Evolutionary conservation across 2,113 vertebrate genomes (phyloP).

Genomic region (Ctenomys sociabilis): DNA sequence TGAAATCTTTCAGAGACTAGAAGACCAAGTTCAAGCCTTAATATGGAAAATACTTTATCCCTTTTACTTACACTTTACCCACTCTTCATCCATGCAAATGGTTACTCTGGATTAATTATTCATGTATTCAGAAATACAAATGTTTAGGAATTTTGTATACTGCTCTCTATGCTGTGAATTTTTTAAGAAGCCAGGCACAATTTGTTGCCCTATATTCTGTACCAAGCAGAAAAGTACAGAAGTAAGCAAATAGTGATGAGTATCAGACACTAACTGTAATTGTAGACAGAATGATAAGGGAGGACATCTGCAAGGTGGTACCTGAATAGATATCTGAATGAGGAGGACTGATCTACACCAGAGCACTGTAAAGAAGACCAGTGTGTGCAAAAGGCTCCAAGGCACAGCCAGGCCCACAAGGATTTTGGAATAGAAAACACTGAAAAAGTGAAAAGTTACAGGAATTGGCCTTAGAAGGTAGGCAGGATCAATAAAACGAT

Average conservation of each 20-base stretch:
- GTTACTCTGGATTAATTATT: neutral
- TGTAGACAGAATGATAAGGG: neutral
- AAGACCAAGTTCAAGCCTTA: neutral
- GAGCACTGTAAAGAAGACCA: neutral
- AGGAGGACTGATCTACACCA: neutral
- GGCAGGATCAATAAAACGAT: neutral
- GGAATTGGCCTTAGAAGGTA: neutral
- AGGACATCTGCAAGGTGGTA: neutral
- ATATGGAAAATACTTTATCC: neutral
- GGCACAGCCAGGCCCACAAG: neutral
- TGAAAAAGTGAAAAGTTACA: neutral
- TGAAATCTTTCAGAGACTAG: neutral
- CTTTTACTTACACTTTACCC: accelerated
- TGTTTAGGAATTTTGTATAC: neutral
- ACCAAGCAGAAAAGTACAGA: neutral
- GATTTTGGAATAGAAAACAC: neutral
- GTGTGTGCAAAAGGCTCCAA: neutral
- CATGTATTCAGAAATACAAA: neutral
- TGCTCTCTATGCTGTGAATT: neutral
- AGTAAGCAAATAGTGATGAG: neutral
- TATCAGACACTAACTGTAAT: neutral
- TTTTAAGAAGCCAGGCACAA: neutral
- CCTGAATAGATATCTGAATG: neutral
- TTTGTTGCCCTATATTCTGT: neutral
- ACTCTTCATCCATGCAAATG: neutral